phyloP scores from a whole-genome alignment of 2,797 vertebrate genomes.

The Eulemur albifrons region DNA sequence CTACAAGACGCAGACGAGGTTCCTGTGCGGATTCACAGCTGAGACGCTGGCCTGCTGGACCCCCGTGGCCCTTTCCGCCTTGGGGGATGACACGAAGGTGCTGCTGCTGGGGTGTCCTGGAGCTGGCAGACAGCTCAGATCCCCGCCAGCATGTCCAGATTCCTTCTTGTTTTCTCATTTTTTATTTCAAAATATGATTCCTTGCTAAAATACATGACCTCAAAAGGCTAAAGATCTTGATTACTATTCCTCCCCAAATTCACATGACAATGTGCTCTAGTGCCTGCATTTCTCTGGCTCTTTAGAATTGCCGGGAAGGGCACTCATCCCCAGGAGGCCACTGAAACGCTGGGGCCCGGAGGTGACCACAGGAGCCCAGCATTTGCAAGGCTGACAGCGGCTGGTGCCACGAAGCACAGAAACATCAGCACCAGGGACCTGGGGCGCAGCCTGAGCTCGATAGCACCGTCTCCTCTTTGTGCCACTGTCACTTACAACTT shows the following conservation, averaged over 20 bases:
- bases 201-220: not conserved
- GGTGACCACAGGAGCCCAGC: not conserved
- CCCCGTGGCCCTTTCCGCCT: not conserved
- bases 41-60: not conserved
- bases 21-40: not conserved
- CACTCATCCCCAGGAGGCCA: not conserved
- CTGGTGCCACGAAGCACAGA: not conserved
- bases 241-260: not conserved
- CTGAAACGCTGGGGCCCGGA: fast-evolving
- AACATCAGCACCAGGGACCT: not conserved
- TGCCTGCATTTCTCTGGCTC: not conserved
- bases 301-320: not conserved
- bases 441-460: not conserved
- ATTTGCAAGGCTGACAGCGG: no score
- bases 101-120: not conserved
- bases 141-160: not conserved
- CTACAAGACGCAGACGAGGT: not conserved
- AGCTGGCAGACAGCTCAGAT: not conserved
- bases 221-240: not conserved
- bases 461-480: not conserved
- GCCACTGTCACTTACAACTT: not conserved
- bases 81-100: not conserved
- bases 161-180: not conserved
- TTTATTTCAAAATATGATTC: not conserved
- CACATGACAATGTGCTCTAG: not conserved